phyloP scores from a whole-genome alignment of 2,113 vertebrate species.

The human (Homo sapiens) region DNA sequence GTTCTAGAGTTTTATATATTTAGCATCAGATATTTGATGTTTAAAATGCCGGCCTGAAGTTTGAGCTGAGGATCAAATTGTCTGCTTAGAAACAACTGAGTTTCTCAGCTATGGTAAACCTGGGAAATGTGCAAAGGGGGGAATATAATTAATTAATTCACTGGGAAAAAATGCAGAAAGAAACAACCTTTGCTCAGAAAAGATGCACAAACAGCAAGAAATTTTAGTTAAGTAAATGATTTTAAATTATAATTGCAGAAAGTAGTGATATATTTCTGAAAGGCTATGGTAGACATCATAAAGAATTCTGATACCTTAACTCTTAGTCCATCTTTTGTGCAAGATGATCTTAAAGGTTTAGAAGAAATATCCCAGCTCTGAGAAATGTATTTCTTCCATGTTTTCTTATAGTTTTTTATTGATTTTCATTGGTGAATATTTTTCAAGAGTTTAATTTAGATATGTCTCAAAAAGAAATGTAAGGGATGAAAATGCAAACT shows the following conservation, averaged over 20 bases:
- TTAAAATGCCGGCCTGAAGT: background rate
- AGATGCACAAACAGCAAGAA: background rate
- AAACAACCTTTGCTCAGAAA: slow-evolving; percentile 47
- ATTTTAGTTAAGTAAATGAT: background rate
- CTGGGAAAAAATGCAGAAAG: background rate
- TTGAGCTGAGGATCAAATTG: slow-evolving; percentile 24
- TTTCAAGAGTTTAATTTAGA: slow-evolving; percentile 58
- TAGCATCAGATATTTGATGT: background rate
- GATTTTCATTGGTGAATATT: slow-evolving; percentile 25
- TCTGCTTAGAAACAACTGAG: slow-evolving; percentile 44
- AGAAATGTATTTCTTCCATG: slow-evolving; percentile 17
- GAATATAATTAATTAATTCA: background rate
- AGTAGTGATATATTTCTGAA: background rate
- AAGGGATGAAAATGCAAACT: slow-evolving; percentile 31
- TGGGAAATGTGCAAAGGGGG: slow-evolving; percentile 19
- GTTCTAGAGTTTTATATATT: background rate
- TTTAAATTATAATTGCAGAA: background rate
- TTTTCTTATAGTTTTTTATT: slow-evolving; percentile 40
- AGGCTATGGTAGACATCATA: background rate
- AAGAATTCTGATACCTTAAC: background rate
- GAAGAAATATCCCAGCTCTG: slow-evolving; percentile 38
- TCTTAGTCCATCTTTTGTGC: background rate
- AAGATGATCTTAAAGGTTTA: slow-evolving; percentile 25
- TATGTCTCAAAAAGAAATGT: slow-evolving; percentile 6
- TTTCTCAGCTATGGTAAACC: slow-evolving; percentile 49